Percentiles rank a stretch among this genome's conserved stretches.
phyloP scores from a whole-genome alignment of 2,113 vertebrate species.

The Rhinogobius similis region DNA sequence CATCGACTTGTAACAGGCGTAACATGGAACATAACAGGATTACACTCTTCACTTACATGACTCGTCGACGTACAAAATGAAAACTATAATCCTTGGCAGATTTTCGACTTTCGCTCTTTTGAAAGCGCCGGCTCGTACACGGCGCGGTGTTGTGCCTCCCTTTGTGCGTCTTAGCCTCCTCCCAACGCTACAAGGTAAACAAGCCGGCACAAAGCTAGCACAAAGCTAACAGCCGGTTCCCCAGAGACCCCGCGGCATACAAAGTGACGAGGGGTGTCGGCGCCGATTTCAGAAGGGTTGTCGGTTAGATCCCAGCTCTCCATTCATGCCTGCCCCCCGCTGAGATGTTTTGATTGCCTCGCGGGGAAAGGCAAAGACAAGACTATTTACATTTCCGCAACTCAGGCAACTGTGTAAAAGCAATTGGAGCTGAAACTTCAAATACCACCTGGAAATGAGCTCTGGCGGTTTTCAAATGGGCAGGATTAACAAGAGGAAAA shows the following conservation, averaged over 20 bases:
- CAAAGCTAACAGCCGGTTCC: slow-evolving; percentile 59
- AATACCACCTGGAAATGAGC: slow-evolving; percentile 50
- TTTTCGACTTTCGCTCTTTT: slow-evolving; percentile 24
- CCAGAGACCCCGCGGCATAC: slow-evolving; percentile 60
- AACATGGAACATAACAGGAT: slow-evolving; percentile 28
- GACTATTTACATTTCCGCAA: slow-evolving; percentile 56
- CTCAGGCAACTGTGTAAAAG: slow-evolving; percentile 42
- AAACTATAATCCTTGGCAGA: slow-evolving; percentile 22
- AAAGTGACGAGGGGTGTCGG: slow-evolving; percentile 70
- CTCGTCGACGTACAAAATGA: slow-evolving; percentile 18
- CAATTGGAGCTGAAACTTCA: slow-evolving; percentile 43
- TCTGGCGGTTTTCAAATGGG: slow-evolving; percentile 30
- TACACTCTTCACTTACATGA: slow-evolving; percentile 9
- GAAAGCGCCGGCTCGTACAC: slow-evolving; percentile 32
- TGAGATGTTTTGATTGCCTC: slow-evolving; percentile 41
- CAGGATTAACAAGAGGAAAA: slow-evolving; percentile 38
- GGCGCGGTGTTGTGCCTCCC: slow-evolving; percentile 21
- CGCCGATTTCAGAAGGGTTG: slow-evolving; percentile 65
- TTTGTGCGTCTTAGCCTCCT: slow-evolving; percentile 41
- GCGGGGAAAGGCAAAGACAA: slow-evolving; percentile 41
- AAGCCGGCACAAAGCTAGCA: slow-evolving; percentile 58
- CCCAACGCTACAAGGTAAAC: slow-evolving; percentile 52
- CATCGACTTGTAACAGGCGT: slow-evolving; percentile 8
- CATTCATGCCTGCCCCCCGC: slow-evolving; percentile 36
- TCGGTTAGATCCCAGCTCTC: slow-evolving; percentile 55